Base-by-base conservation (phyloP, 2,797 vertebrate genomes). In the Clarias pachynema region DNA sequence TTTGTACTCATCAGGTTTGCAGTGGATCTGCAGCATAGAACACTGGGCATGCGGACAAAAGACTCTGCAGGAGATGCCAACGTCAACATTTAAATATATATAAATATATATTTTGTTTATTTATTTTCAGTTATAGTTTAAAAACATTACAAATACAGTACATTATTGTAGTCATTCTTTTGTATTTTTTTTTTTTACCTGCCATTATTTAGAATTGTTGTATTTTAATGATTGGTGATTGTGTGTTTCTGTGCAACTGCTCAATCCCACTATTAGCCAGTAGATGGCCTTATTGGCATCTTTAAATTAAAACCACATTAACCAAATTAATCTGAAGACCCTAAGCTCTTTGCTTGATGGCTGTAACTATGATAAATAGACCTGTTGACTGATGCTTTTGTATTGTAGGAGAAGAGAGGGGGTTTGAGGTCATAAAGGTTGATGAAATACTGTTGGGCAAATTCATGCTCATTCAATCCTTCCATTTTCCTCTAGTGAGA, bases 271-370 rank as follows among this genome's bases (percentile, higher is more conserved):
- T 40, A 60, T 86, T 85, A 79, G 83, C 75, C 90, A 89, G 87
- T 86, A 88, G 90, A 88, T 89, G 91, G 88, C 90, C 72, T 78
- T 81, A 86, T 81, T 83, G 87, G 40, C 86, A 85, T 87, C 86
- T 83, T 77, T 18, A 82, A 79, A 81, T 69, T 44, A 53, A 65
- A 34, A 59, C 56, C 40, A 37, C 5, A 34, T 80, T n/a, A 70
- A 56, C 20, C 63, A 26, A 73, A 60, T 62, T 22, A 44, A 75
- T 37, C 66, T 82, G 4, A 86, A 69, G n/a, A 83, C n/a, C 59
- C 59, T 26, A 22, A 59, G 24, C 70, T 81, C 53, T 69, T 14
- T 60, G 34, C 60, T 8, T 29, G 72, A 57, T 85, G 15, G 24
- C 66, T 75, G 72, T 83, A 37, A 63, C 20, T 79, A 65, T 86